Conservation (phyloP, 1,140 invertebrate species). For the Drosophila trapezifrons region DNA sequence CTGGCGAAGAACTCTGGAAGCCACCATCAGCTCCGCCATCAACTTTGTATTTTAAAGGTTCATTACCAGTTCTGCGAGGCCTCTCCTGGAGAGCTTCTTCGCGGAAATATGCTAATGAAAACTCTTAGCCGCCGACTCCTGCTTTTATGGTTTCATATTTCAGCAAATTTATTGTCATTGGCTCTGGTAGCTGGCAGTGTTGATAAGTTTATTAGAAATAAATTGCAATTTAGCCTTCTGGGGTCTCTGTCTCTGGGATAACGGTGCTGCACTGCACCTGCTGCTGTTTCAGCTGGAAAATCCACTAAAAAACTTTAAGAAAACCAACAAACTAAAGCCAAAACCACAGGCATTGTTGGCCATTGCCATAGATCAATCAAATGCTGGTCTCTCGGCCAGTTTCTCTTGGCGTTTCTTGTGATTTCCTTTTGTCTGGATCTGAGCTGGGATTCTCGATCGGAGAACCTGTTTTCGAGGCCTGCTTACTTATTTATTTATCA, state of each 20-base stretch:
- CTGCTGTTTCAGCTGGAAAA: slow-evolving; percentile 31
- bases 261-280: slow-evolving; percentile 44
- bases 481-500: slow-evolving; percentile 79
- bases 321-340: slow-evolving; percentile 27
- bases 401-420: slow-evolving; percentile 49
- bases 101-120: slow-evolving; percentile 78
- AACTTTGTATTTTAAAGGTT: slow-evolving; percentile 74
- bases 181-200: slow-evolving; percentile 69
- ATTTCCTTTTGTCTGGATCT: slow-evolving; percentile 61
- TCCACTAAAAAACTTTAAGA: slow-evolving; percentile 10
- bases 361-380: slow-evolving; percentile 81
- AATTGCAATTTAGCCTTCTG: slow-evolving; percentile 74
- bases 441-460: slow-evolving; percentile 73
- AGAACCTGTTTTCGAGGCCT: slow-evolving; percentile 53
- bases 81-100: slow-evolving; percentile 11
- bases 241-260: slow-evolving; percentile 22
- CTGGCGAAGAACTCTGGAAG: slow-evolving; percentile 5
- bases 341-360: slow-evolving; percentile 67
- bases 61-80: slow-evolving; percentile 50
- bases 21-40: slow-evolving; percentile 40
- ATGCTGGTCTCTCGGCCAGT: slow-evolving; percentile 56
- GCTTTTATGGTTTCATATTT: slow-evolving; percentile 80
- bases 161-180: slow-evolving; percentile 69
- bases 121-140: slow-evolving; percentile 49
- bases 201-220: slow-evolving; percentile 83